phyloP scores from a whole-genome alignment of 1,140 invertebrate species.

The Trachelipus rathkii region DNA sequence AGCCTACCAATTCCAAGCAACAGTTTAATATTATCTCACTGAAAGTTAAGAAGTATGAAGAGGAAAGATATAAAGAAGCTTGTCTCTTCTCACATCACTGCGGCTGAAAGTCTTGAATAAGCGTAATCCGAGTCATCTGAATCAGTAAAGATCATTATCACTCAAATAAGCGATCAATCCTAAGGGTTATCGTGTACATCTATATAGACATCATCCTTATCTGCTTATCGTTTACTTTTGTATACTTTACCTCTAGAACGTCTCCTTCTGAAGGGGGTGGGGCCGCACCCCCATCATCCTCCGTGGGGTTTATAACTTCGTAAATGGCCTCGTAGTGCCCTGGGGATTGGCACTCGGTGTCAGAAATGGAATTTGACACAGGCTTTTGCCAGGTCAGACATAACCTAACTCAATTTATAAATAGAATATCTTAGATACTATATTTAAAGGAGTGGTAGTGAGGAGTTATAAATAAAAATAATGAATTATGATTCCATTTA shows the following conservation, averaged over 20 bases:
- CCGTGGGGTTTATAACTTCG: conserved; percentile 41
- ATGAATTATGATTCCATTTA: no score
- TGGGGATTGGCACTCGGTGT: conserved; percentile 35
- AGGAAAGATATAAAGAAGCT: no score
- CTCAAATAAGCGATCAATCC: conserved; percentile 40
- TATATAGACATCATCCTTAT: background rate
- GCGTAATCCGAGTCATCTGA: conserved; percentile 44
- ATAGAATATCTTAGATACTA: no score
- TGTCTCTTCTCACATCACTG: no score
- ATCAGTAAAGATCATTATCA: conserved; percentile 44
- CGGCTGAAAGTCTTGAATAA: conserved; percentile 36
- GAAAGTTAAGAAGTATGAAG: no score
- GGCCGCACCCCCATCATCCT: background rate
- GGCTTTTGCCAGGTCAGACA: no score
- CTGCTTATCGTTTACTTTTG: background rate
- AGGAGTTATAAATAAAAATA: no score
- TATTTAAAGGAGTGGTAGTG: no score
- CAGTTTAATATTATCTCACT: no score
- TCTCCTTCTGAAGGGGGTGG: background rate
- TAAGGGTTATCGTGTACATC: conserved; percentile 34
- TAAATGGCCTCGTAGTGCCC: conserved; percentile 47
- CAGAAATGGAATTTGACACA: no score
- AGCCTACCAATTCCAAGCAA: no score
- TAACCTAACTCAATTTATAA: no score
- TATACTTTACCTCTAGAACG: background rate